Percentiles rank a stretch among this genome's conserved stretches.
Evolutionary conservation across 2,797 vertebrate genomes (phyloP).

Genomic region (Botia almorhae): DNA sequence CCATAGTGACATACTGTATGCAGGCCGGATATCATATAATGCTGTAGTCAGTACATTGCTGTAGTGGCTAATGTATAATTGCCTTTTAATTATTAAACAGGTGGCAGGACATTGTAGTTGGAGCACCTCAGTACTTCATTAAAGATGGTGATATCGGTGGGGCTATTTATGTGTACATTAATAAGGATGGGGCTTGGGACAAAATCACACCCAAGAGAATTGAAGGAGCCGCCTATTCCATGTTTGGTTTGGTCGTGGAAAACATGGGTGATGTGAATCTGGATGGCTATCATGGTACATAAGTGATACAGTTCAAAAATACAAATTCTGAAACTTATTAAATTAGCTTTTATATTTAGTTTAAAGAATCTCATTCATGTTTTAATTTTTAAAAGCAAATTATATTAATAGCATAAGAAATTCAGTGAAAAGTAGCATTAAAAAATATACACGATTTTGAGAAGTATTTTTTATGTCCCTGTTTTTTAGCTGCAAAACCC

Average conservation of each 20-base stretch:
- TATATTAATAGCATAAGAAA: too few relatives aligned
- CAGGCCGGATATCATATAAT: background rate
- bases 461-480: too few relatives aligned
- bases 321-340: too few relatives aligned
- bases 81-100: constrained; percentile 67
- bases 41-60: background rate
- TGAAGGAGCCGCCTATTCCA: constrained; percentile 86
- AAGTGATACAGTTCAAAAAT: background rate
- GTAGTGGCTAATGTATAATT: background rate
- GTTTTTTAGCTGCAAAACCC: too few relatives aligned
- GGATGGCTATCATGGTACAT: constrained; percentile 86
- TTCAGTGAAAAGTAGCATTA: too few relatives aligned
- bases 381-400: too few relatives aligned
- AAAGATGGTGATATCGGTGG: constrained; percentile 88
- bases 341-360: too few relatives aligned
- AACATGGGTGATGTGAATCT: constrained; percentile 93
- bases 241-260: constrained; percentile 95
- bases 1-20: background rate
- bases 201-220: constrained; percentile 79
- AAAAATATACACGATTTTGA: too few relatives aligned
- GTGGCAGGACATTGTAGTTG: constrained; percentile 95
- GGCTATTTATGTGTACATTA: constrained; percentile 90
- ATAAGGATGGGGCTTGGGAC: constrained; percentile 84
- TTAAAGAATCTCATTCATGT: too few relatives aligned
- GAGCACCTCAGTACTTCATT: constrained; percentile 94